A percentile compares a stretch with the other conserved stretches of the same genome.
These are phyloP conservation scores for Cherax quadricarinatus DNA, from an alignment of 1,140 invertebrate species.

Conservation along the genomic window DNA sequence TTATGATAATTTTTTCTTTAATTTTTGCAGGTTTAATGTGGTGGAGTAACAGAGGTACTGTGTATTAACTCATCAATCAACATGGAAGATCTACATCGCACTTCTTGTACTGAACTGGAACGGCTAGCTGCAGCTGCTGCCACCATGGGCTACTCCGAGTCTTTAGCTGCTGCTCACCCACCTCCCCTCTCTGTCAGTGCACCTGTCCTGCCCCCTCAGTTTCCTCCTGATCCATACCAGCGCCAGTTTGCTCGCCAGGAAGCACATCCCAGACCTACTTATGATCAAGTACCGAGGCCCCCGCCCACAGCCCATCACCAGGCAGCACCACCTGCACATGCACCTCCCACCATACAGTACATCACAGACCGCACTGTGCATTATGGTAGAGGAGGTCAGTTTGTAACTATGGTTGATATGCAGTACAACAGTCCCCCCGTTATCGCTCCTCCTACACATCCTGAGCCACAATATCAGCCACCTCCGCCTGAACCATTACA, in stretches of 20 bases:
- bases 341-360: slow-evolving; percentile 59
- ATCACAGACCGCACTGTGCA: slow-evolving; percentile 44
- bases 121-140: slow-evolving; percentile 62
- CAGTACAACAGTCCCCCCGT: slow-evolving; percentile 37
- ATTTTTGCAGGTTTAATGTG: not conserved
- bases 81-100: slow-evolving; percentile 62
- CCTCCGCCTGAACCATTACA: slow-evolving; percentile 31
- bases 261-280: slow-evolving; percentile 35
- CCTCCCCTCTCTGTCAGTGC: slow-evolving; percentile 38
- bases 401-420: slow-evolving; percentile 52
- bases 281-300: slow-evolving; percentile 47
- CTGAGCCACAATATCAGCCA: slow-evolving; percentile 44
- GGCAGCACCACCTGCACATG: slow-evolving; percentile 56
- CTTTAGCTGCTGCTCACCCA: slow-evolving; percentile 45
- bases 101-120: slow-evolving; percentile 59
- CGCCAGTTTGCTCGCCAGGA: slow-evolving; percentile 37
- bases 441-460: slow-evolving; percentile 24
- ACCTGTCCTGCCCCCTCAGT: slow-evolving; percentile 46
- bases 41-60: not conserved
- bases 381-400: slow-evolving; percentile 42
- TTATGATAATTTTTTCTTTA: not conserved
- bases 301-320: slow-evolving; percentile 57
- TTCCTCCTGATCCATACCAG: slow-evolving; percentile 50
- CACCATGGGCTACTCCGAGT: slow-evolving; percentile 65
- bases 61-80: not conserved